Evolutionary conservation across 2,113 vertebrate species (phyloP).

Genomic region (Peromyscus leucopus): DNA sequence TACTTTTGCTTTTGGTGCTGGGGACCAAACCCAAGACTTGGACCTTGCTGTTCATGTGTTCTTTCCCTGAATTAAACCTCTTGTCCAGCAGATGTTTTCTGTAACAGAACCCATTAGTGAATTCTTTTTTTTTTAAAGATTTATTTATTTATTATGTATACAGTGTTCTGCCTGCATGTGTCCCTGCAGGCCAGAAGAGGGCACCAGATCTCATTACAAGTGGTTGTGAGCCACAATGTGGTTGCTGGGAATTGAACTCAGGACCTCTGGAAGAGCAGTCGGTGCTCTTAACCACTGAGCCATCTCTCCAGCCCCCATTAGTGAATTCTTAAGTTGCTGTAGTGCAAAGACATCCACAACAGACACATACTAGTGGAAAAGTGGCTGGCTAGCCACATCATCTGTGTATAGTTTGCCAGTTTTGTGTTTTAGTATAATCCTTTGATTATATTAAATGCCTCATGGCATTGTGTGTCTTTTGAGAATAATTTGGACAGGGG

Average conservation of each 20-base stretch:
- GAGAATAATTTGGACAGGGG: slow-evolving; percentile 32
- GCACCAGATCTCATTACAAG: too few species aligned
- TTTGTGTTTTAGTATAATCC: not conserved
- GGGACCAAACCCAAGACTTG: not conserved
- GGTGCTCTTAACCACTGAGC: too few species aligned
- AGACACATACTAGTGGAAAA: slow-evolving; percentile 5
- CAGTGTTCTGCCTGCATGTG: too few species aligned
- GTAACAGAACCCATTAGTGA: not conserved
- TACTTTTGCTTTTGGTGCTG: not conserved
- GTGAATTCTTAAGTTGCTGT: not conserved
- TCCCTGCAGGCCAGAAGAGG: too few species aligned
- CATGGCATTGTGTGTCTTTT: not conserved
- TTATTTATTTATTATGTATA: too few species aligned
- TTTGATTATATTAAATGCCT: not conserved
- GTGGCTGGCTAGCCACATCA: not conserved
- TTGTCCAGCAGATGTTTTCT: not conserved
- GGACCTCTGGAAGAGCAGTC: too few species aligned
- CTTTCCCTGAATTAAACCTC: not conserved
- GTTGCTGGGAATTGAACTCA: too few species aligned
- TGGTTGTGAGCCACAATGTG: too few species aligned
- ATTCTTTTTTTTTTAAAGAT: too few species aligned
- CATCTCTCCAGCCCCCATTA: too few species aligned
- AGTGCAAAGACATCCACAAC: not conserved
- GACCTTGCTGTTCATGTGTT: not conserved
- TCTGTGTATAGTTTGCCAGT: not conserved